Evolutionary conservation across 2,113 vertebrate genomes (phyloP), one percentile per base, ranked within the genome.

Genomic region (Cololabis saira): DNA sequence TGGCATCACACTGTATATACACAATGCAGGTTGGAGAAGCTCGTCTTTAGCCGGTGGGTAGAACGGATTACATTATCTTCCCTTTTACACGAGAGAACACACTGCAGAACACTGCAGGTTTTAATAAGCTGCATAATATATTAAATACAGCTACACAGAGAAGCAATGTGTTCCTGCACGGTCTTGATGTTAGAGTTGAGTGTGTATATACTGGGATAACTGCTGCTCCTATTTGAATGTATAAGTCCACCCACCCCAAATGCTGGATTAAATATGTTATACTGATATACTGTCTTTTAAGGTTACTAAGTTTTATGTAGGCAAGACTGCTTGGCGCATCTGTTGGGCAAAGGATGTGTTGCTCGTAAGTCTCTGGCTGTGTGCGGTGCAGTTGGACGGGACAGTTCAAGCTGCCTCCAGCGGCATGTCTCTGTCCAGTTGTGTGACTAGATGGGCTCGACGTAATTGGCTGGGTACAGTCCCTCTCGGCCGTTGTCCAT

Each of bases 401-500:
- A 89, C 91, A 90, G 90, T 94, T 89, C 89, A 82, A 89, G 90
- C 87, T 90, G 91, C 89, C 87, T 92, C 90, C 91, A 87, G 87
- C 76, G 77, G 83, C 86, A 73, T 78, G 84, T 91, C 73, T 77
- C 64, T 86, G 81, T 90, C 79, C 79, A 64, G 62, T 71, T 68
- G 61, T 12, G 47, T 87, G 87, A 87, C 89, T 96, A 99, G 85
- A 99, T 96, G 63, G 94, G 88, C 92, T 99, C 97, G 61, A 99
- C 97, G 0, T 99, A 99, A 92, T 98, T 99, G 92, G 97, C 97
- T 0, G 97, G 97, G 86, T 98, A 99, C 87, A 99, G 95, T 90
- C 97, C 97, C 78, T 96, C 92, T 74, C 91, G 95, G 80, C 97
- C 97, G 66, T 59, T 96, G 93, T 98, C 97, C 90, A 99, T 92